Conservation (phyloP, 2,888 invertebrate genomes). For the Patella pellucida region DNA sequence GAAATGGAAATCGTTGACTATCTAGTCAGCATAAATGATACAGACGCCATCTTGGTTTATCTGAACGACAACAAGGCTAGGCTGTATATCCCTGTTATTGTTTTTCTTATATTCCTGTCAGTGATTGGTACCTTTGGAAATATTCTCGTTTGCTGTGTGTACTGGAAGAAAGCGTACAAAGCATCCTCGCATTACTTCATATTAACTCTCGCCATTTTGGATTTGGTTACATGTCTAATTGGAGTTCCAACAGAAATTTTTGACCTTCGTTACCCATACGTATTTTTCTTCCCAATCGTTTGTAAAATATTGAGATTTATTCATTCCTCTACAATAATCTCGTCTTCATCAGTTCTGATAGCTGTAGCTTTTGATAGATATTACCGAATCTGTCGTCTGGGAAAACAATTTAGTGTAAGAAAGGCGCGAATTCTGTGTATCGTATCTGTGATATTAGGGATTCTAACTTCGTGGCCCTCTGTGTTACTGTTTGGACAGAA, state of each 20-base stretch:
- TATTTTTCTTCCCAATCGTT: conserved; percentile 58
- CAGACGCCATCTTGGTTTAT: conserved; percentile 25
- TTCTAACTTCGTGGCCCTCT: conserved; percentile 57
- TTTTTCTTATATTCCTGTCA: conserved; percentile 54
- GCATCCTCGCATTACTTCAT: conserved; percentile 63
- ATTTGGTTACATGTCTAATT: conserved; percentile 61
- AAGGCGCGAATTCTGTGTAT: conserved; percentile 53
- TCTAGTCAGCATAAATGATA: conserved; percentile 21
- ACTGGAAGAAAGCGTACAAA: conserved; percentile 50
- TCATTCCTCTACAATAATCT: conserved; percentile 61
- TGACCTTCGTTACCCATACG: conserved; percentile 60
- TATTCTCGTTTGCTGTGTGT: conserved; percentile 58
- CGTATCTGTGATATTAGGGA: conserved; percentile 49
- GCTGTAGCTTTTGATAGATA: conserved; percentile 61
- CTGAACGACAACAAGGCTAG: conserved; percentile 57
- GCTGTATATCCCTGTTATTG: conserved; percentile 59
- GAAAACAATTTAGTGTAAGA: conserved; percentile 51
- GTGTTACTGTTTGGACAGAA: conserved; percentile 57
- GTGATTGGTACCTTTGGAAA: conserved; percentile 58
- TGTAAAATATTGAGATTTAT: conserved; percentile 61
- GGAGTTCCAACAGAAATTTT: conserved; percentile 65
- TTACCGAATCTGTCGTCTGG: conserved; percentile 58
- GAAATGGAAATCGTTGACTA: conserved; percentile 10
- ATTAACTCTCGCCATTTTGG: conserved; percentile 55
- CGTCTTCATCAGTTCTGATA: conserved; percentile 58